Conservation (phyloP, 2,113 vertebrate genomes). For the Parotia lawesii region DNA sequence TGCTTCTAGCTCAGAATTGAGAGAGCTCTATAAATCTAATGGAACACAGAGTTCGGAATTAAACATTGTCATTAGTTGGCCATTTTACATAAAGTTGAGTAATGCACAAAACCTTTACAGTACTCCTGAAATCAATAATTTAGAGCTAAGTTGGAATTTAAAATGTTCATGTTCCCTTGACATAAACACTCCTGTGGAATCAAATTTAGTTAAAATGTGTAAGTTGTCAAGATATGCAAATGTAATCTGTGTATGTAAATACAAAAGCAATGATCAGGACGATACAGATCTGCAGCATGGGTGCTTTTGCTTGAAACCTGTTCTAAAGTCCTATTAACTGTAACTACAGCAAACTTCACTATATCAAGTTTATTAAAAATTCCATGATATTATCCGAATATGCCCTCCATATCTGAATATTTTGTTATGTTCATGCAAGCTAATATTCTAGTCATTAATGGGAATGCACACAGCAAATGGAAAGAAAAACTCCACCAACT, state of each 20-base stretch:
- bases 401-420: background rate
- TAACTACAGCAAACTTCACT: background rate
- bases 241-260: constrained; percentile 16
- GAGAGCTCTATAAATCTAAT: constrained; percentile 37
- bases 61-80: constrained; percentile 41
- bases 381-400: background rate
- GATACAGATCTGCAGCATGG: background rate
- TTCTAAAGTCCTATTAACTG: background rate
- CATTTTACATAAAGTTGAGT: constrained; percentile 36
- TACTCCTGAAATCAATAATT: constrained; percentile 51
- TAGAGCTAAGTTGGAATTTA: constrained; percentile 13
- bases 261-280: background rate
- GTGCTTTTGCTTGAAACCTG: background rate
- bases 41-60: constrained; percentile 22
- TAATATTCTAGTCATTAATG: background rate
- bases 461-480: background rate
- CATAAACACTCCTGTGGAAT: constrained; percentile 10
- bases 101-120: constrained; percentile 5
- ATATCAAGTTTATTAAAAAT: background rate
- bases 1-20: constrained; percentile 38
- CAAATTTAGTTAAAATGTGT: background rate
- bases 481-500: background rate
- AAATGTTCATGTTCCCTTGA: constrained; percentile 19
- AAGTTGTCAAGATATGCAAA: background rate
- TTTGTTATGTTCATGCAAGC: background rate